Conservation (phyloP, 2,888 invertebrate genomes). For the Dryomyza anilis region DNA sequence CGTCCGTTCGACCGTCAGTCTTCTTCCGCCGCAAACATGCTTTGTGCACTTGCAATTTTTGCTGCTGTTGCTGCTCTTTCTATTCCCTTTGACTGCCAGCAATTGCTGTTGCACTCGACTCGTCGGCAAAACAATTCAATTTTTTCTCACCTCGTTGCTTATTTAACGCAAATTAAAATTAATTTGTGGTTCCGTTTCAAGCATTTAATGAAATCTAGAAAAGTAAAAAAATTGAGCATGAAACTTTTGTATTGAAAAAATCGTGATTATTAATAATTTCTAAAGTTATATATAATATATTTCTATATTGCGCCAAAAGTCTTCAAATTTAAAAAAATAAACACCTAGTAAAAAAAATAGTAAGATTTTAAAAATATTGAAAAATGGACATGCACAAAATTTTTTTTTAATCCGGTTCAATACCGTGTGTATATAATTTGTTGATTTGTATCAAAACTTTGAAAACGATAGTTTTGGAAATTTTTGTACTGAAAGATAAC, state of each 20-base stretch:
- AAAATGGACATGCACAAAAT: conserved; percentile 1
- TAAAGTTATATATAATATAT: too few species aligned
- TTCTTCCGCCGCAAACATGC: neutral
- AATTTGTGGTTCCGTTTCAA: conserved; percentile 43
- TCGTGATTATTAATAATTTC: too few species aligned
- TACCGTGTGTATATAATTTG: too few species aligned
- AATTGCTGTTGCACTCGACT: conserved; percentile 1
- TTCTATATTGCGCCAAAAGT: too few species aligned
- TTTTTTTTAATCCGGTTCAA: too few species aligned
- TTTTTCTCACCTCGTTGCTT: conserved; percentile 42
- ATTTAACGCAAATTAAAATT: conserved; percentile 45
- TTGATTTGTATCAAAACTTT: too few species aligned
- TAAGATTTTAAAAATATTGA: neutral
- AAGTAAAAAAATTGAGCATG: neutral
- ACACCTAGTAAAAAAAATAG: conserved; percentile 1
- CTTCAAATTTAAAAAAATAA: neutral
- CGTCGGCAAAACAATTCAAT: conserved; percentile 12
- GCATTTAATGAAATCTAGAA: too few species aligned
- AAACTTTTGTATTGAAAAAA: neutral
- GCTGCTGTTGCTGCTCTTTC: neutral
- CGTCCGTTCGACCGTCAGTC: neutral
- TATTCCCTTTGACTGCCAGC: neutral
- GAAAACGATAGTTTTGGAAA: too few species aligned
- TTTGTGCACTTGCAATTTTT: neutral
- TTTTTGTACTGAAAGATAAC: too few species aligned